Base-by-base conservation (phyloP, 1,140 invertebrate genomes). In the Heliconius congener region DNA sequence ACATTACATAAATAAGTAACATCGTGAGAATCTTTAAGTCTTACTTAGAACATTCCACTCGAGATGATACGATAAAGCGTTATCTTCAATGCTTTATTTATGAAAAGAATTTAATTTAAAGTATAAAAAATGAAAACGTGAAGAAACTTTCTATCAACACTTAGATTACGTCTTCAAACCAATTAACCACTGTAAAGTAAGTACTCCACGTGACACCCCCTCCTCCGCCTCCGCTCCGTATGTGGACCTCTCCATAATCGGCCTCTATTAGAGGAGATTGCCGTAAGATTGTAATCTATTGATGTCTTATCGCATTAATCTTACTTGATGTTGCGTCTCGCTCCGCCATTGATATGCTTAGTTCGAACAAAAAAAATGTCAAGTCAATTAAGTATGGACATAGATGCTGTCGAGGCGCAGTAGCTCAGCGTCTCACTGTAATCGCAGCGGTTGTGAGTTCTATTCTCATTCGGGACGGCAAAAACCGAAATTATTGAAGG, bases 211-310 rank as follows among this genome's bases (percentile, higher is more conserved):
- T 66, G 57, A 66, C 57, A 27, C 23, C 57, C 30, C 57, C 42
- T 11, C 42, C 11, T 46, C 42, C 13, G 42, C 42, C 42, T 46
- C 42, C 3, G 16, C 60, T 13, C 60, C 60, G 8, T 66, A 66
- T 66, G 23, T 23, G 27, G 60, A 66, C 11, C 27, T 66, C 27
- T 6, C 9, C 60, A 4, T 66, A 66, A 66, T 30, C 60, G 60
- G 60, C 60, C 27, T 66, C 60, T 30, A 66, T 66, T 66, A 66
- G 60, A 30, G 13, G 11, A 66, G 23, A 66, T 30, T 66, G 60
- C 60, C 60, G 60, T 66, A 30, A 66, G 60, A 66, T 66, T 46
- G 42, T 46, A 30, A 66, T 66, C 23, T 30, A 66, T 30, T 66
- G 27, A 30, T 23, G 23, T 66, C 60, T 66, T 23, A 66, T 66